Evolutionary conservation across 1,140 invertebrate genomes (phyloP).

Genomic region (Dufourea novaeangliae): DNA sequence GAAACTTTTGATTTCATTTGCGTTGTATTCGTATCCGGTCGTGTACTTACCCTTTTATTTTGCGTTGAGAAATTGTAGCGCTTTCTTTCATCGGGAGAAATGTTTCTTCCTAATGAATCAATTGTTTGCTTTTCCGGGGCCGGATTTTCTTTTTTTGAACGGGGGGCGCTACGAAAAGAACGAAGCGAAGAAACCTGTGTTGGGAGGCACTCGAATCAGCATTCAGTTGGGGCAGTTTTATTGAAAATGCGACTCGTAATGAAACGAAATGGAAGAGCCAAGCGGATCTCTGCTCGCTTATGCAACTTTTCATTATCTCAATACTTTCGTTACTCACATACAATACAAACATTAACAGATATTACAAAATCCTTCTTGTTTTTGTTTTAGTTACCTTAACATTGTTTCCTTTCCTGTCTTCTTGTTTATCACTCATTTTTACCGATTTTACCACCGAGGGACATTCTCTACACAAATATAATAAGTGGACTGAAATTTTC

Average conservation of each 20-base stretch:
- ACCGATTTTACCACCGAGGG: too few relatives aligned
- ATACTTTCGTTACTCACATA: neutral
- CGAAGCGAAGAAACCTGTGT: conserved; percentile 25
- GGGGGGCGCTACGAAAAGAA: conserved; percentile 33
- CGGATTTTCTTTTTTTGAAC: conserved; percentile 41
- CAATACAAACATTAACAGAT: too few relatives aligned
- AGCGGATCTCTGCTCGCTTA: neutral
- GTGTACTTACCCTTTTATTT: neutral
- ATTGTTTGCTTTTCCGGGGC: conserved; percentile 1
- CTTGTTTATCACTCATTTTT: too few relatives aligned
- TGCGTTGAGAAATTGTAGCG: neutral
- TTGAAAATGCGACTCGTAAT: conserved; percentile 51
- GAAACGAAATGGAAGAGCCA: conserved; percentile 13
- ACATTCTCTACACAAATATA: too few relatives aligned
- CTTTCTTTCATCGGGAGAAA: neutral
- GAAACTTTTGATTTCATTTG: neutral
- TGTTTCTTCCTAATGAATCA: conserved; percentile 16
- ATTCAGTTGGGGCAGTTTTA: conserved; percentile 34
- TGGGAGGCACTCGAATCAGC: conserved; percentile 13
- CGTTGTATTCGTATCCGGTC: neutral
- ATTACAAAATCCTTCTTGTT: too few relatives aligned
- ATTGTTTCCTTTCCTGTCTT: too few relatives aligned
- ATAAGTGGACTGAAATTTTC: too few relatives aligned
- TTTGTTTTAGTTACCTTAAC: too few relatives aligned
- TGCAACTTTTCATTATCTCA: neutral